Conservation (phyloP, 2,797 vertebrate genomes). For the Enteromius fasciolatus region DNA sequence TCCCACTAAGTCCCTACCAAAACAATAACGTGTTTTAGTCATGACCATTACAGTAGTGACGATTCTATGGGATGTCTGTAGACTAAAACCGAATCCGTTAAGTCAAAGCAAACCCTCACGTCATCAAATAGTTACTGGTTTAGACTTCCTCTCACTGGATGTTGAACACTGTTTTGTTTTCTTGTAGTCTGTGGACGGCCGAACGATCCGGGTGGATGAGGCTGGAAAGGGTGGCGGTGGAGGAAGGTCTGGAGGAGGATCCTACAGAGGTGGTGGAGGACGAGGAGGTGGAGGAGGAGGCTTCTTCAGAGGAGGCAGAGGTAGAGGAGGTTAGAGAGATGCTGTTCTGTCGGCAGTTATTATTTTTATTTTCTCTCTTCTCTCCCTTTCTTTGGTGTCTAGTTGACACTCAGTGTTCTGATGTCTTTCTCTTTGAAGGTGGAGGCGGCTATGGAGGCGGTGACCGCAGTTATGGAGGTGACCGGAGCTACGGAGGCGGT, state of each 20-base stretch:
- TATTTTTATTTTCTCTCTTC: no score
- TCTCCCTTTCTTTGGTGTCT: neutral
- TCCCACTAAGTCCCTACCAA: no score
- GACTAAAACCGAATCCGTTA: no score
- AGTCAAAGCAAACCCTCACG: no score
- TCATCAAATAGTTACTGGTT: no score
- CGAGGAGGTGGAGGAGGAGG: constrained; percentile 68
- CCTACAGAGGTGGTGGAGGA: constrained; percentile 79
- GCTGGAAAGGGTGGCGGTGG: constrained; percentile 86
- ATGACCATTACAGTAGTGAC: no score
- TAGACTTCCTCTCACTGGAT: no score
- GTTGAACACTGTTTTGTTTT: neutral
- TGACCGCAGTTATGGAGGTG: constrained; percentile 56
- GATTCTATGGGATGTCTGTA: no score
- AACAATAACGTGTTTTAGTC: no score
- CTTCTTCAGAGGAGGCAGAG: constrained; percentile 84
- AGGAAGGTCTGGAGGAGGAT: constrained; percentile 63
- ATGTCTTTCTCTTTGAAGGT: constrained; percentile 7
- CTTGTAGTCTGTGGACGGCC: constrained; percentile 87
- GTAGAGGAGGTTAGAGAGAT: constrained; percentile 72
- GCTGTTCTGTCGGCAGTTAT: constrained; percentile 34
- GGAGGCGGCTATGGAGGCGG: constrained; percentile 67
- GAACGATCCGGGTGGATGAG: constrained; percentile 93
- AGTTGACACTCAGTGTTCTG: neutral
- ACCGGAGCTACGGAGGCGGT: constrained; percentile 54